Base-by-base conservation (phyloP, 2,888 invertebrate species). In the Nomada fabriciana region DNA sequence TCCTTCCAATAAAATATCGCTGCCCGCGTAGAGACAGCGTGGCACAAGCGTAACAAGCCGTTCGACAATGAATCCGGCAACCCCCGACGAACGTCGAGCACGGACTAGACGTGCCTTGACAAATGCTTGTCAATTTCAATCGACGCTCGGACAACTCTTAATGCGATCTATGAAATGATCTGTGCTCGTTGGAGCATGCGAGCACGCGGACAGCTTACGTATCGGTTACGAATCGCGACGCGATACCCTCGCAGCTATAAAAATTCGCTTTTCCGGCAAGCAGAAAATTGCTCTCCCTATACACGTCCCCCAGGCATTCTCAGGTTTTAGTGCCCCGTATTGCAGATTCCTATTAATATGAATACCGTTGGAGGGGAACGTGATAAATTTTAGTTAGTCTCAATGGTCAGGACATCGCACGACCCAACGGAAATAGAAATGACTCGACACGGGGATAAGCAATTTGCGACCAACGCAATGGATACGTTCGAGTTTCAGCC, bases 91-190 rank as follows among this genome's bases (percentile, higher is more conserved):
- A 79, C 50, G 85, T 80, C 80, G 81, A 75, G 73, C 81, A 70
- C 80, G 60, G 76, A 90, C 90, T 90, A 87, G 83, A 84, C 86
- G 76, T 67, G 76, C 77, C 86, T 83, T 81, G 83, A 76, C 82
- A 87, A 89, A 89, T 89, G 86, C 84, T 81, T 90, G 88, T 90
- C 90, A 90, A 90, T 90, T 90, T 82, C 86, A 84, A 84, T 80
- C 82, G 82, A 61, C 80, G 83, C 73, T 77, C 79, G 67, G 80
- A 83, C 83, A 82, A 85, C 87, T 85, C 86, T 83, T 89, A 84
- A 88, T 75, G 82, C 84, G 86, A 80, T 77, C 80, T 67, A 71
- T n/a, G 70, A 47, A 65, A 71, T 53, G 71, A 80, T 77, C 63
- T 61, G 25, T 52, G 61, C 61, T 18, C 67, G 77, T 25, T 50